phyloP scores from a whole-genome alignment of 2,113 vertebrate species.

The Nothoprocta perdicaria region DNA sequence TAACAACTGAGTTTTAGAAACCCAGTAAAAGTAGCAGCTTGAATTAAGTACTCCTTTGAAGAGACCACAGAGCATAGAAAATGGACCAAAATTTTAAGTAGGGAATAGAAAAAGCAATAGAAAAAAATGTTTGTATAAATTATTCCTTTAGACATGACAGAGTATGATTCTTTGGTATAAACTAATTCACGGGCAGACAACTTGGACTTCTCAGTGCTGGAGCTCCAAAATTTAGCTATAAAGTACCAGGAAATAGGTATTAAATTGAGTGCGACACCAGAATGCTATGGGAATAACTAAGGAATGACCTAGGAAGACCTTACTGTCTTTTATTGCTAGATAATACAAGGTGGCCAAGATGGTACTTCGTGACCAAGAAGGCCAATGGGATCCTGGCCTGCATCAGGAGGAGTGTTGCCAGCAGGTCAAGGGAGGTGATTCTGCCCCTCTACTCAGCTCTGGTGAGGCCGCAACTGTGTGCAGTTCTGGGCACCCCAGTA shows the following conservation, averaged over 20 bases:
- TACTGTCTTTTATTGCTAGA: neutral
- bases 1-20: neutral
- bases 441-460: no score
- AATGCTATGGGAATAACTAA: neutral
- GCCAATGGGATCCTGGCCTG: no score
- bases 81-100: neutral
- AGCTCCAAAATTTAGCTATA: neutral
- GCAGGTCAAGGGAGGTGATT: no score
- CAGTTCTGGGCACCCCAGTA: no score
- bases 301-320: neutral
- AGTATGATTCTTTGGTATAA: neutral
- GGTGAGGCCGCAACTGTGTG: no score
- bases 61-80: neutral
- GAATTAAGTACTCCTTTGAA: neutral
- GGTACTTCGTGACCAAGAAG: no score
- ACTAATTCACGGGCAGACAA: neutral
- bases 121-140: neutral
- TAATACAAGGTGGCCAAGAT: no score
- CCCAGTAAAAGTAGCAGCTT: neutral
- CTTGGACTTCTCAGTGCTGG: neutral
- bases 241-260: neutral
- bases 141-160: no score
- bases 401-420: no score
- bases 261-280: neutral
- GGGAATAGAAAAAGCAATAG: neutral